Base-by-base conservation (phyloP, 1,140 invertebrate species). In the Neodiprion virginianus region DNA sequence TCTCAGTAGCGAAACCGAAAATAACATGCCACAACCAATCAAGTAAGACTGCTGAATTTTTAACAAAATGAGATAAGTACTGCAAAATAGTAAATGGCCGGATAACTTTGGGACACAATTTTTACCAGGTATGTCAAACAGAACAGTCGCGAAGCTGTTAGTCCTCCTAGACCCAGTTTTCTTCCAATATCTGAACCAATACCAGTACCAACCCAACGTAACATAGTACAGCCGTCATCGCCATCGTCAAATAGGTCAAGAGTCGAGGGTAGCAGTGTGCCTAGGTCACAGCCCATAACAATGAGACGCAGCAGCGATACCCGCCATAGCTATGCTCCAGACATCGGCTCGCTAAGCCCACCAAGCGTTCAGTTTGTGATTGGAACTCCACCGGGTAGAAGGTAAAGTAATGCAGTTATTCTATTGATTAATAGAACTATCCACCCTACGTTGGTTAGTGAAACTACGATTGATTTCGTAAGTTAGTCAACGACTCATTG, bases 361-460 rank as follows among this genome's bases (percentile, higher is more conserved):
- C 96, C 96, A 70, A 93, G 94, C 79, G 96, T 96, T 69, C 96
- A 97, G 83, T 97, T 97, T 88, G 93, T 93, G 67, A 95, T 97
- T 87, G 96, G 95, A n/a, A 96, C 96, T 66, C 95, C 96, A 49
- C 96, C 96, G 8, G 91, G 91, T 61, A 91, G 92, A 79, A 89
- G 88, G 79, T 87, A 83, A 23, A 21, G 0, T 40, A 28, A 72
- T 74, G 50, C 17, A 40, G 28, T 40, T 40, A 40, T 40, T 40
- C 1, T 40, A 40, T 40, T 5, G 28, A 40, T 40, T 5, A 40
- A 40, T 40, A 40, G 1, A 40, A 40, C 28, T 40, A 40, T 40
- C 28, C 2, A 4, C 28, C 28, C 28, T 40, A 5, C 28, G 28
- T 40, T 40, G 28, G 28, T 40, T 40, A 40, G 5, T 40, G 0